Base-by-base conservation (phyloP, 2,113 vertebrate genomes). In the Oxyura jamaicensis region DNA sequence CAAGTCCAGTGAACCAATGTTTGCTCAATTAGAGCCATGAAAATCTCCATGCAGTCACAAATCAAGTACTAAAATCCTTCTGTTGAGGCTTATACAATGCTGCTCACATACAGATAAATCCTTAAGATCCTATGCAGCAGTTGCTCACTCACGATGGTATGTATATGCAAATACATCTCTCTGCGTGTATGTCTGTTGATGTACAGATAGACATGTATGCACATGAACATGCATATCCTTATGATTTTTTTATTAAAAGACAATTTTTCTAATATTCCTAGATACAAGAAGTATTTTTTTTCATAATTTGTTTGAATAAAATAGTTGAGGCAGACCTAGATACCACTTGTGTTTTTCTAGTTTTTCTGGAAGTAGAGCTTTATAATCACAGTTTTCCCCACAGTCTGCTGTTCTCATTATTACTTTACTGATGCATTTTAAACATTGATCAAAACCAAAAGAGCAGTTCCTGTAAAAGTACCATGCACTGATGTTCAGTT, bases 1-100 rank as follows among this genome's bases (percentile, higher is more conserved):
- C 90, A 93, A 83, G 76, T 66, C 80, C 66, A 90, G 83, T 90
- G 95, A 95, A 96, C 91, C 87, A 90, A 35, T 65, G 65, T 88
- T 94, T 91, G 86, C 80, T 91, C 86, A 93, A 75, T 93, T 95
- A 95, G 55, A 93, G 83, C 59, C 76, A 86, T 81, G 83, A 41
- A 92, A 95, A 86, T 90, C 76, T 84, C 73, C 69, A 6, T 3
- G 3, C 39, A 48, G 73, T 60, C 76, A 86, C 90, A 96, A 93
- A 95, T 95, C 92, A 96, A 91, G 84, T 26, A 44, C n/a, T 60
- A 46, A 59, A 69, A 82, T 87, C 59, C 56, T 91, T 93, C 83
- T 90, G 46, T 22, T 88, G 83, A 83, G 90, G 83, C 41, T 91
- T 90, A 46, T 83, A 41, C 52, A 83, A 48, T 86, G 83, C 80